These are phyloP conservation scores for Microtus pennsylvanicus DNA, from an alignment of 2,113 vertebrate species.

Conservation along the genomic window DNA sequence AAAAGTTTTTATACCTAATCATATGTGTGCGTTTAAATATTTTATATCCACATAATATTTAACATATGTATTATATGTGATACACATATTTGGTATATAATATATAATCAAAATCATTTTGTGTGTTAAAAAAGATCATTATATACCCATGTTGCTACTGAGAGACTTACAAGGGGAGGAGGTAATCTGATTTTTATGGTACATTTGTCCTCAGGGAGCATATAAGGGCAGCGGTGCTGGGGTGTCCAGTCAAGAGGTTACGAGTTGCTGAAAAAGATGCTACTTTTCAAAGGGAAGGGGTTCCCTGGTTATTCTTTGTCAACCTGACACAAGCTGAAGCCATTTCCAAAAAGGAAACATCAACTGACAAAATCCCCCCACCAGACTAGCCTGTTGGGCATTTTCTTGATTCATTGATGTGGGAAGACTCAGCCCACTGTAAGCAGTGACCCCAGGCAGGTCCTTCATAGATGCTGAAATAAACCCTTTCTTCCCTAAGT, in stretches of 20 bases:
- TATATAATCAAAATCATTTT: not conserved
- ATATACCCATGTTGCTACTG: not conserved
- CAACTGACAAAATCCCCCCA: not conserved
- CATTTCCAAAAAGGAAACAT: not conserved
- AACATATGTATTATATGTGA: not conserved
- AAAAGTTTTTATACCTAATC: not conserved
- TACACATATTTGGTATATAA: not conserved
- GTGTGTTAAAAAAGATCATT: not conserved
- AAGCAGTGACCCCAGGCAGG: not conserved
- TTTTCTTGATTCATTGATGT: not conserved
- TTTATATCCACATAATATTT: slow-evolving; percentile 3
- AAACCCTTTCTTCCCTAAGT: not conserved
- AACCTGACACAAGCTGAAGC: not conserved
- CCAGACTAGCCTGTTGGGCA: not conserved
- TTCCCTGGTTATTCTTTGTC: not conserved
- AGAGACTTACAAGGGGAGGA: not conserved
- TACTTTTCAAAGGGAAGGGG: not conserved
- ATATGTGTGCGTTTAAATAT: slow-evolving; percentile 41
- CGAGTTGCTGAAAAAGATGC: not conserved
- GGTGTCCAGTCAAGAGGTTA: not conserved
- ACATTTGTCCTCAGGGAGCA: not conserved
- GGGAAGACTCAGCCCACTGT: not conserved
- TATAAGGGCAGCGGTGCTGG: not conserved
- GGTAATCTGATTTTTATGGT: slow-evolving; percentile 15
- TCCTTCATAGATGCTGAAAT: not conserved